phyloP scores from a whole-genome alignment of 2,888 invertebrate genomes.

The Iphiclides podalirius region DNA sequence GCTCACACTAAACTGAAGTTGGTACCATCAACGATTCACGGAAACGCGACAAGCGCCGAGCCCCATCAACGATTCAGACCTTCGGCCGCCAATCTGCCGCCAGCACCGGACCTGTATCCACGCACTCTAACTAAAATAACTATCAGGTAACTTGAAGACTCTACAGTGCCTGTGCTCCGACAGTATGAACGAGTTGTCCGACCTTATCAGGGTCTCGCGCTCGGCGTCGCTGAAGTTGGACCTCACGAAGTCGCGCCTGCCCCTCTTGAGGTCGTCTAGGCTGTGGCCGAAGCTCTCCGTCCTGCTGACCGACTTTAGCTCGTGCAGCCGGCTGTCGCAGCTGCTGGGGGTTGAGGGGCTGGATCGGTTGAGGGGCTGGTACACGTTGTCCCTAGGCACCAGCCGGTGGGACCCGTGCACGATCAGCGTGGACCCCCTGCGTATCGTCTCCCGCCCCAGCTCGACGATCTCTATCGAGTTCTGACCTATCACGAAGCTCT shows the following conservation, averaged over 20 bases:
- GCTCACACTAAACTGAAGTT: no score
- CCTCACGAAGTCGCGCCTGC: slow-evolving; percentile 55
- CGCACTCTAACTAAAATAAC: slow-evolving; percentile 28
- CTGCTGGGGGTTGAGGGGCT: slow-evolving; percentile 22
- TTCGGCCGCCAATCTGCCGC: no score
- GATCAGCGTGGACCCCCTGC: slow-evolving; percentile 82
- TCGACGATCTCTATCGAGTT: slow-evolving; percentile 88
- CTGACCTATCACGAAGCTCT: slow-evolving; percentile 84
- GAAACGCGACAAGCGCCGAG: no score
- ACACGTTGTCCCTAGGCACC: slow-evolving; percentile 80
- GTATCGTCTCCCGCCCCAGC: slow-evolving; percentile 85
- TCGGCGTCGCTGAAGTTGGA: slow-evolving; percentile 53
- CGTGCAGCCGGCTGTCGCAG: slow-evolving; percentile 35
- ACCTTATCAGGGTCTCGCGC: slow-evolving; percentile 56
- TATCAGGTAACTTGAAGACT: slow-evolving; percentile 43
- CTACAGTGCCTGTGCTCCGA: slow-evolving; percentile 57
- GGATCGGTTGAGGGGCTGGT: slow-evolving; percentile 44
- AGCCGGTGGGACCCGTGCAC: slow-evolving; percentile 80
- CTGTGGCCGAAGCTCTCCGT: slow-evolving; percentile 45
- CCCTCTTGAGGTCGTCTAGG: slow-evolving; percentile 51
- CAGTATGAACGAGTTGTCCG: slow-evolving; percentile 64
- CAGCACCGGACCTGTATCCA: no score
- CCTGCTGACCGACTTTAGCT: slow-evolving; percentile 43
- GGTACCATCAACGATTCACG: no score
- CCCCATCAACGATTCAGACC: no score